Percentiles rank a stretch among this genome's conserved stretches.
Conservation (phyloP, 2,113 vertebrate species). For the Stomatorhinus ivindoensis region DNA sequence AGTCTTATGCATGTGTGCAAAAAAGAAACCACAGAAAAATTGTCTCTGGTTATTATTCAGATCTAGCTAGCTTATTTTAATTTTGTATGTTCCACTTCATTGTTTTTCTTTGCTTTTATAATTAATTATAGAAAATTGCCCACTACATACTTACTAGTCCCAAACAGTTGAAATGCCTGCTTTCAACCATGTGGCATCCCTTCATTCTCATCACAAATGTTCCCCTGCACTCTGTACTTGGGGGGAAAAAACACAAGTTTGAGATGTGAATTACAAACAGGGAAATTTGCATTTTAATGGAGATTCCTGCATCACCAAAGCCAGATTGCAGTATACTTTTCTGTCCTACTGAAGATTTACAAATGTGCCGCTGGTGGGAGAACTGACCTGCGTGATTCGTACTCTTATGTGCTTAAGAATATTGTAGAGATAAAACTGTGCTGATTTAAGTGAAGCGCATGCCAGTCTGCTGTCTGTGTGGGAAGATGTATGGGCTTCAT, state of each 20-base stretch:
- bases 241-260: slow-evolving; percentile 11
- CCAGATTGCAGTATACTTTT: background rate
- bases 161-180: background rate
- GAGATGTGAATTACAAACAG: slow-evolving; percentile 31
- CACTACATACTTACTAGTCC: background rate
- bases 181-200: background rate
- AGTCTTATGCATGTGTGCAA: background rate
- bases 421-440: background rate
- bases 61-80: background rate
- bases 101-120: background rate
- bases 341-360: slow-evolving; percentile 11
- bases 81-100: background rate
- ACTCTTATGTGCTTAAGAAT: background rate
- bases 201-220: background rate
- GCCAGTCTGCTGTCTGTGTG: background rate
- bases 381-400: background rate
- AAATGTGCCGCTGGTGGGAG: background rate
- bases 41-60: background rate
- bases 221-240: background rate
- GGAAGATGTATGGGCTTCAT: background rate
- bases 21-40: background rate
- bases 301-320: slow-evolving; percentile 41
- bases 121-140: background rate
- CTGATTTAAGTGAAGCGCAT: background rate
- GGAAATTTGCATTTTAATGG: slow-evolving; percentile 47